These are phyloP conservation scores for Myoxocephalus aenaeus DNA, from an alignment of 2,797 vertebrate genomes.

Conservation along the genomic window DNA sequence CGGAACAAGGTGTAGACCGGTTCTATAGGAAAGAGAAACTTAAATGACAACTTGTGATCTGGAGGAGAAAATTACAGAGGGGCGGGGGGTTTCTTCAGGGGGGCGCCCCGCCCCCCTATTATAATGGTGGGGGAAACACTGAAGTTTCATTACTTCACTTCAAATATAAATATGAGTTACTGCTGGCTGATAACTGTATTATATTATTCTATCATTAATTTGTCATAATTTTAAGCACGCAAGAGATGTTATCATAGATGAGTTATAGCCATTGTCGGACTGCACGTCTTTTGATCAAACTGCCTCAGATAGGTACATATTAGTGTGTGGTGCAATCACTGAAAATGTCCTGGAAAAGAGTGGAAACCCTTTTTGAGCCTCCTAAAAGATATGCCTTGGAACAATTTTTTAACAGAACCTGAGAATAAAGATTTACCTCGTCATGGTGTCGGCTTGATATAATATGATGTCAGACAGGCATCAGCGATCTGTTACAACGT, in stretches of 20 bases:
- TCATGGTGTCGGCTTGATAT: slow-evolving; percentile 3
- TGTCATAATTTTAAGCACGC: neutral
- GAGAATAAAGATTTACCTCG: slow-evolving; percentile 2
- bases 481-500: slow-evolving; percentile 21
- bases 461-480: slow-evolving; percentile 11
- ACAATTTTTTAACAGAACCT: neutral
- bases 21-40: too few relatives aligned
- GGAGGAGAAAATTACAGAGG: too few relatives aligned
- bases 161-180: neutral
- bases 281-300: neutral
- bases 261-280: neutral
- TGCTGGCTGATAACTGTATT: neutral
- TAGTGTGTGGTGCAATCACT: neutral
- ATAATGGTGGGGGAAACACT: too few relatives aligned
- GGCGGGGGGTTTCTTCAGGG: too few relatives aligned
- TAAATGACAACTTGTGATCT: too few relatives aligned
- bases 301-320: neutral
- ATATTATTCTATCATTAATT: neutral
- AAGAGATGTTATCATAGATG: neutral
- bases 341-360: neutral
- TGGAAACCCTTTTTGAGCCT: neutral
- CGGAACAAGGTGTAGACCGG: too few relatives aligned
- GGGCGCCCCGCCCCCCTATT: too few relatives aligned
- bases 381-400: neutral
- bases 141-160: neutral